Base-by-base conservation (phyloP, 2,888 invertebrate genomes). In the Cylindroiulus punctatus region DNA sequence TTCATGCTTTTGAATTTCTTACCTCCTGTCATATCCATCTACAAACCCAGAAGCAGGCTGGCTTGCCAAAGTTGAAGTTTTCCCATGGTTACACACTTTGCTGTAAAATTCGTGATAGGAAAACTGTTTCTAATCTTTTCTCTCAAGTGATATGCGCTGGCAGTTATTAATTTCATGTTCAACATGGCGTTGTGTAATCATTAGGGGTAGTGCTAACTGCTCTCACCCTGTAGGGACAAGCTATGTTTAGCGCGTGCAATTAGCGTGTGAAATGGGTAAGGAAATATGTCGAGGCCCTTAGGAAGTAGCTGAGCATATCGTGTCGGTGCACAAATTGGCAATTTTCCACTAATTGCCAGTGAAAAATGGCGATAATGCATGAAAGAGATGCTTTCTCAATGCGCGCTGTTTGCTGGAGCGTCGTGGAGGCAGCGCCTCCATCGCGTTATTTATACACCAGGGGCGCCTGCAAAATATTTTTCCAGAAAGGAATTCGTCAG, bases 291-390 rank as follows among this genome's bases (percentile, higher is more conserved):
- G 5, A 65, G 17, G 65, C 26, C 4, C 65, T 4, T 26, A 22
- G 65, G 65, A 65, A 65, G 65, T 65, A 65, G 65, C 65, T 26
- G 65, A 26, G 26, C 26, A 26, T 65, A 65, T 65, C 65, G 12
- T 2, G 65, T 65, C 26, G 65, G 12, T 22, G 65, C 26, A 26
- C 65, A 65, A 65, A 65, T 65, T 65, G 65, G 65, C 65, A 65
- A 65, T 65, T 65, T 65, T 65, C 65, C 65, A 65, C 65, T 65
- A 65, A 65, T 65, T 65, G 65, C 65, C 26, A 26, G 8, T 65
- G 65, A 65, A 22, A 26, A 65, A 65, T 65, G 26, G 65, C 26
- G 65, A 65, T 65, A 65, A 26, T 22, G 65, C 26, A 26, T 65
- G 65, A 65, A 65, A 65, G 65, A 26, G 65, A 65, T 65, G 65